Evolutionary conservation across 2,888 invertebrate genomes (phyloP).

Genomic region (Drosophila emarginata): DNA sequence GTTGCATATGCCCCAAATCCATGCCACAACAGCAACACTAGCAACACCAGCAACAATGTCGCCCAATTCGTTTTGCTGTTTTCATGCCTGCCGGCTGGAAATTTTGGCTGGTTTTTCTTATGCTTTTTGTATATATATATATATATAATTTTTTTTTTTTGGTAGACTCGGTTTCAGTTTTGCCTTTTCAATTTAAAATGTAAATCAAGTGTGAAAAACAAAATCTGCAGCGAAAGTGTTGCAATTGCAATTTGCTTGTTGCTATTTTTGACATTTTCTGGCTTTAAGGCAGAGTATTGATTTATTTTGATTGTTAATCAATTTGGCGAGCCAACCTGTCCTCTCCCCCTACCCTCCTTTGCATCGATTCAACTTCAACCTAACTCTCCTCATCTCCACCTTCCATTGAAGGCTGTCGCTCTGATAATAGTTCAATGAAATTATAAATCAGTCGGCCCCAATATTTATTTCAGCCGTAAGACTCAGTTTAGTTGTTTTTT

Average conservation of each 20-base stretch:
- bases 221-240: conserved; percentile 75
- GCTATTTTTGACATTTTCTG: conserved; percentile 68
- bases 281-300: conserved; percentile 70
- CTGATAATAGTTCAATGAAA: conserved; percentile 72
- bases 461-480: conserved; percentile 11
- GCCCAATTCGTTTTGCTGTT: conserved; percentile 74
- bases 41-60: conserved; percentile 59
- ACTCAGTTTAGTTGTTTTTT: conserved; percentile 2
- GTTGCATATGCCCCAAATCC: conserved; percentile 61
- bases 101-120: conserved; percentile 47
- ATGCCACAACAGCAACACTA: conserved; percentile 36
- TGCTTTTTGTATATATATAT: conserved; percentile 1
- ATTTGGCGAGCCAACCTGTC: conserved; percentile 58
- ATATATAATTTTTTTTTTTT: conserved; percentile 6
- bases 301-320: conserved; percentile 76
- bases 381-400: not conserved
- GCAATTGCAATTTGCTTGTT: conserved; percentile 74
- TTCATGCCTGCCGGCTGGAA: conserved; percentile 69
- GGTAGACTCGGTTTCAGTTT: conserved; percentile 44
- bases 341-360: not conserved
- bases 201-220: conserved; percentile 74
- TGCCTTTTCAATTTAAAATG: conserved; percentile 74
- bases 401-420: conserved; percentile 30
- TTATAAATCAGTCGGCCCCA: conserved; percentile 63
- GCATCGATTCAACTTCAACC: no score